A percentile compares a stretch with the other conserved stretches of the same genome.
These are phyloP conservation scores for Diabrotica balteata DNA, from an alignment of 2,888 invertebrate species.

Conservation along the genomic window DNA sequence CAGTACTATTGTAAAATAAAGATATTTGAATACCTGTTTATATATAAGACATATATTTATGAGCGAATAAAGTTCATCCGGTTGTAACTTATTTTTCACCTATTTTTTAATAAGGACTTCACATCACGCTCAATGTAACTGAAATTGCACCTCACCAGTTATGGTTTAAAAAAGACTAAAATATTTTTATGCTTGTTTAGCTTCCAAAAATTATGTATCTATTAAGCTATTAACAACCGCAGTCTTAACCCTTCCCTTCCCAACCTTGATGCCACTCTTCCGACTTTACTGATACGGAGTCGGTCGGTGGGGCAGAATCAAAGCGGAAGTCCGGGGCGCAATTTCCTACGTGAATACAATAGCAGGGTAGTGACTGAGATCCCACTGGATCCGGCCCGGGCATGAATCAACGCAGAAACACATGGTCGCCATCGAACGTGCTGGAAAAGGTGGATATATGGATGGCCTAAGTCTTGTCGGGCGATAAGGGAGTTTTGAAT, in stretches of 20 bases:
- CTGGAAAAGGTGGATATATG: conserved; percentile 12
- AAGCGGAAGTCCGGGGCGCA: conserved; percentile 56
- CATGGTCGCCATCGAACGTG: conserved; percentile 26
- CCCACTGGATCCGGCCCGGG: conserved; percentile 51
- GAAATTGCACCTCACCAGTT: no score
- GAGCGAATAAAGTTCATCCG: no score
- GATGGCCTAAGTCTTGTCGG: conserved; percentile 6
- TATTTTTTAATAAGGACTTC: no score
- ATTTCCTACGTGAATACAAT: conserved; percentile 55
- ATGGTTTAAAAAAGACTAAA: no score
- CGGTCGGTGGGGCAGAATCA: conserved; percentile 43
- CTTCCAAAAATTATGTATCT: no score
- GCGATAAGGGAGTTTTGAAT: conserved; percentile 11
- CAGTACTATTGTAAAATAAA: no score
- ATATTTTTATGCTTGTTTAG: no score
- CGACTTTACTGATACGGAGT: conserved; percentile 6
- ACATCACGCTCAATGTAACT: no score
- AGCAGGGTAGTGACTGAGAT: conserved; percentile 47
- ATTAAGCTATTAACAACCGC: no score
- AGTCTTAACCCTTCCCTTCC: conserved; percentile 2
- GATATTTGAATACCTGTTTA: no score
- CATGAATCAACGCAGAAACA: conserved; percentile 48
- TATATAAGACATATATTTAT: no score
- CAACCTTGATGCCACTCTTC: conserved; percentile 1
- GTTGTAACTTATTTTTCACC: no score